Conservation (phyloP, 2,797 vertebrate genomes). For the Botia almorhae region DNA sequence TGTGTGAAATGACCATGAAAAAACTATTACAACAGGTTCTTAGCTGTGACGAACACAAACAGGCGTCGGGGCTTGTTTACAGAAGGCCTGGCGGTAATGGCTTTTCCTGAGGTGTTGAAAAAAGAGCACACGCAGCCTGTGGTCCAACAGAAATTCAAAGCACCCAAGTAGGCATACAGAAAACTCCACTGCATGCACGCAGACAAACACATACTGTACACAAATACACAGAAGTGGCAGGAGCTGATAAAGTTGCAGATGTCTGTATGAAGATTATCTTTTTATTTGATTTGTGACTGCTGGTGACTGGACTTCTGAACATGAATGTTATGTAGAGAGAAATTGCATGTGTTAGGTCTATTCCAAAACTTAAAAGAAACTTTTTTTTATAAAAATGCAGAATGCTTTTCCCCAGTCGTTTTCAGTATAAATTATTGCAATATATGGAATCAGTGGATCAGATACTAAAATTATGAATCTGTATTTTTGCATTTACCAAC, state of each 20-base stretch:
- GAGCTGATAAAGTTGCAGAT: not conserved
- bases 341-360: not conserved
- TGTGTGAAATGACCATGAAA: constrained; percentile 69
- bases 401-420: not conserved
- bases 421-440: not conserved
- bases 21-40: constrained; percentile 64
- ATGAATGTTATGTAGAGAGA: not conserved
- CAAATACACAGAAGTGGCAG: not conserved
- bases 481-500: too few relatives aligned
- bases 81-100: constrained; percentile 60
- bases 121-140: constrained; percentile 33
- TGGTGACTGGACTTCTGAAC: not conserved
- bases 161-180: constrained; percentile 1
- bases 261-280: constrained; percentile 24
- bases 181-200: not conserved
- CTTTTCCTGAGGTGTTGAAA: constrained; percentile 54
- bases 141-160: constrained; percentile 35
- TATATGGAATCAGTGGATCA: not conserved
- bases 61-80: constrained; percentile 62
- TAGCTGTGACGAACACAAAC: constrained; percentile 65
- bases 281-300: constrained; percentile 8
- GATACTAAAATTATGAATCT: too few relatives aligned
- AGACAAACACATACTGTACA: not conserved
- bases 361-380: not conserved
- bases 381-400: not conserved